Base-by-base conservation (phyloP, 37 sponge, comb jelly and placozoan genomes). In the Tethya wilhelma region DNA sequence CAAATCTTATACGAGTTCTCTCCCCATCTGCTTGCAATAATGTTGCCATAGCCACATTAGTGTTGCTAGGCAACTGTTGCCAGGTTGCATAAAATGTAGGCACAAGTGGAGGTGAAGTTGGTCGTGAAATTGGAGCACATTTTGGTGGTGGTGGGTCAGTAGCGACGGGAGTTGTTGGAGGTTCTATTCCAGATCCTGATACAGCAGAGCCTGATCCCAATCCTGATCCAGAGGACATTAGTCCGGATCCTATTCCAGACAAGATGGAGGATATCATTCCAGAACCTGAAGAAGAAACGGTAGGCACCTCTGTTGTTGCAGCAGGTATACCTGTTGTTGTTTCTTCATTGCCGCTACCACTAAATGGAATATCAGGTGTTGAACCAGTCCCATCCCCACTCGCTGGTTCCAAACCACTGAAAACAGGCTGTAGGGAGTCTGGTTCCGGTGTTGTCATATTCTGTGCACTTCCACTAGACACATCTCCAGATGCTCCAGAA, bases 31-130 rank as follows among this genome's bases (percentile, higher is more conserved):
- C 60, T 45, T 80, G 34, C 42, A 96, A 75, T 1, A 86, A 65
- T 44, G 87, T 78, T 75, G 93, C 93, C 44, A 33, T 55, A 22
- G 78, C n/a, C 25, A 71, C 41, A 37, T 71, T 80, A 6, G 83
- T 77, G 49, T 22, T 64, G 42, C 41, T 43, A 49, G 87, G 67
- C 1, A 96, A 42, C 0, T 56, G 60, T 3, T 67, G n/a, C 96
- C 96, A 96, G 9, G 59, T 86, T 22, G 93, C 87, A 67, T 0
- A n/a, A 69, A 89, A 86, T 11, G 64, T 68, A 28, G 78, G 42
- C 17, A 25, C 28, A 43, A 59, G 8, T 37, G 42, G 37, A 33
- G 72, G 42, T 20, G 41, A 28, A 29, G 71, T 69, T 20, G 59
- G 44, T 7, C 45, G 77, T 41, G 56, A 34, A 44, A 67, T 45